Conservation (phyloP, 2,113 vertebrate genomes). For the Rhynchomys soricoides region DNA sequence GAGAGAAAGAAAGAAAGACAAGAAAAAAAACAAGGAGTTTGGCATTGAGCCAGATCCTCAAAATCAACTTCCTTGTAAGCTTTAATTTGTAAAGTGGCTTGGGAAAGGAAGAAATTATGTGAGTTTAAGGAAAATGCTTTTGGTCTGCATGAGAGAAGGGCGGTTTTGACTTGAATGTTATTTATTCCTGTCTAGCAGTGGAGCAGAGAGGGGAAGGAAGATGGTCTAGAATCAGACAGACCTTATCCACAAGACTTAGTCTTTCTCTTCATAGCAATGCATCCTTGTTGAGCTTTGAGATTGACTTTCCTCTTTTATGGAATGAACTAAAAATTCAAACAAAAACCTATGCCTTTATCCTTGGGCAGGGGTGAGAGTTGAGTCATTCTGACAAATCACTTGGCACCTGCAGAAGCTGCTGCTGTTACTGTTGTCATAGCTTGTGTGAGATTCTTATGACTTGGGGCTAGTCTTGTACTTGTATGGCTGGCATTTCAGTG, state of each 20-base stretch:
- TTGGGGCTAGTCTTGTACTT: neutral
- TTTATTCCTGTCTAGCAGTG: neutral
- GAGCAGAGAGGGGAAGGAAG: too few species aligned
- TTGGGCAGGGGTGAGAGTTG: neutral
- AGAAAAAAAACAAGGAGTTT: neutral
- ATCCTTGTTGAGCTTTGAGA: neutral
- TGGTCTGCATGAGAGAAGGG: neutral
- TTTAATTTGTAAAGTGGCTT: constrained; percentile 50
- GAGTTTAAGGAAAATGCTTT: neutral
- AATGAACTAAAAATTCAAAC: neutral
- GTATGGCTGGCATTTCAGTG: neutral
- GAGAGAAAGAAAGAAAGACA: neutral
- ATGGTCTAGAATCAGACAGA: neutral
- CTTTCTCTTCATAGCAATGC: neutral
- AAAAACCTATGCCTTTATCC: neutral
- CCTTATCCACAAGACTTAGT: neutral
- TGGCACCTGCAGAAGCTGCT: neutral
- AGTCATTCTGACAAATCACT: neutral
- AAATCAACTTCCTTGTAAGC: neutral
- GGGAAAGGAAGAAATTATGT: constrained; percentile 37
- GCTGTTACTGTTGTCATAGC: neutral
- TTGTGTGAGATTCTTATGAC: neutral
- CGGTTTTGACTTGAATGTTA: neutral
- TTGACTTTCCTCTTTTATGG: neutral
- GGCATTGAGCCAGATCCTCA: neutral